A percentile compares a stretch with the other conserved stretches of the same genome.
These are phyloP conservation scores for Agrotis exclamationis DNA, from an alignment of 2,888 invertebrate genomes.

Conservation along the genomic window DNA sequence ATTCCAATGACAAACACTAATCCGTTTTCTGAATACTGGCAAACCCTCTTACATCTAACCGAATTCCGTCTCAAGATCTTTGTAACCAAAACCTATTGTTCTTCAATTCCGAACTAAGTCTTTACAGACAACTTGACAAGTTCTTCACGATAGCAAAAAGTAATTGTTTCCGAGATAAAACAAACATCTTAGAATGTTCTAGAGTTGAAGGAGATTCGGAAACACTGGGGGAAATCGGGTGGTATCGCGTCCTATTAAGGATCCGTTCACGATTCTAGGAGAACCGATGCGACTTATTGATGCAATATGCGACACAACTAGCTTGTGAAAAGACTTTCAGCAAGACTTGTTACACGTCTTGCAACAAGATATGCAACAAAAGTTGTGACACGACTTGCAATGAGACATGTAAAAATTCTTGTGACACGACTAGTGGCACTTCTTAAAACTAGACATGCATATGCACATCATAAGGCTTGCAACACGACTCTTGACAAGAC, in stretches of 20 bases:
- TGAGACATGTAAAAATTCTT: background rate
- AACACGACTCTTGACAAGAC: background rate
- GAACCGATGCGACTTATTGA: background rate
- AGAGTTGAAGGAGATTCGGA: constrained; percentile 20
- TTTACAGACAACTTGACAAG: constrained; percentile 27
- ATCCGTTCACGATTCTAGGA: background rate
- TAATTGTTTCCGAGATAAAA: constrained; percentile 54
- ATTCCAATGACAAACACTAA: background rate
- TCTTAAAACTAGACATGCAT: too few relatives aligned
- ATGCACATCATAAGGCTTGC: background rate
- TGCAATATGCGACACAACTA: background rate
- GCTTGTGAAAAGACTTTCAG: background rate
- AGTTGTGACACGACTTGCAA: background rate
- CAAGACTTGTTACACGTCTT: background rate
- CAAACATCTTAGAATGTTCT: constrained; percentile 34
- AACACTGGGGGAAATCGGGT: constrained; percentile 25
- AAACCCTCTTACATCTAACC: constrained; percentile 1
- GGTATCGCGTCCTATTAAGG: constrained; percentile 5
- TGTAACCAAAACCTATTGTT: constrained; percentile 23
- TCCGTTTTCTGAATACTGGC: too few relatives aligned
- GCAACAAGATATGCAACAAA: accelerated
- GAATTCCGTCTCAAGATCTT: constrained; percentile 25
- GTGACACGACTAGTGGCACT: too few relatives aligned
- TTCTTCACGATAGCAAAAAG: constrained; percentile 34
- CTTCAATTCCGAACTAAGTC: constrained; percentile 44